Conservation (phyloP, 2,113 vertebrate species). For the Tupaia chinensis region DNA sequence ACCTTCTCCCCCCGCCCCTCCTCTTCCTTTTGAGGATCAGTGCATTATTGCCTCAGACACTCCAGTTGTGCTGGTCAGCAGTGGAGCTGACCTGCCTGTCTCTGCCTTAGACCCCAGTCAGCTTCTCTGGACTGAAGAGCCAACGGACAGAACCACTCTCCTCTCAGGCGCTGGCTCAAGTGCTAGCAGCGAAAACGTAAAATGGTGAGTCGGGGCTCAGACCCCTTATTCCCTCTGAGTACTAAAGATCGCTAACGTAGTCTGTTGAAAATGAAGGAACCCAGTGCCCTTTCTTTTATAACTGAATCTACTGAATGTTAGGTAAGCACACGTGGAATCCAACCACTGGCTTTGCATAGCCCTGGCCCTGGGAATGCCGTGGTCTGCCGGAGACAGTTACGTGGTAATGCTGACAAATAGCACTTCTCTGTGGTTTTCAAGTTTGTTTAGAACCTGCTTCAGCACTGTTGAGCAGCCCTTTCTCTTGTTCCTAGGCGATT, state of each 20-base stretch:
- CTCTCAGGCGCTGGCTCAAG: constrained; percentile 13
- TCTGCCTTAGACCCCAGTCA: constrained; percentile 76
- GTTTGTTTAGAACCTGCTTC: background rate
- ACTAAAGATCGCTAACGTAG: background rate
- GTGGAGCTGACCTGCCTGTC: background rate
- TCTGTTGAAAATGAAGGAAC: background rate
- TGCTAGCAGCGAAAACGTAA: constrained; percentile 74
- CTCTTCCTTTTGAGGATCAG: constrained; percentile 68
- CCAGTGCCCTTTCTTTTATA: background rate
- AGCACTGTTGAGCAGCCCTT: background rate
- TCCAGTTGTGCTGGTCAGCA: constrained; percentile 62
- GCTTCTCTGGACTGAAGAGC: constrained; percentile 75
- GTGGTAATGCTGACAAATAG: background rate
- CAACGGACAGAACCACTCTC: constrained; percentile 32
- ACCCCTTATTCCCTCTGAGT: background rate
- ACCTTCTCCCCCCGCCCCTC: constrained; percentile 69
- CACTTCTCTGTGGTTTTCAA: background rate
- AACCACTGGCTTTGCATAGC: background rate
- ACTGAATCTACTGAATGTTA: background rate
- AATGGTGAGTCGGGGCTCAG: constrained; percentile 81
- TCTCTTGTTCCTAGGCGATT: background rate
- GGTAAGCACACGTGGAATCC: background rate
- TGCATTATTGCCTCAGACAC: constrained; percentile 44
- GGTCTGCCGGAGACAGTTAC: background rate
- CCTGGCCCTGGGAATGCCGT: background rate